Conservation (phyloP, 2,113 vertebrate genomes). For the Myodes glareolus region DNA sequence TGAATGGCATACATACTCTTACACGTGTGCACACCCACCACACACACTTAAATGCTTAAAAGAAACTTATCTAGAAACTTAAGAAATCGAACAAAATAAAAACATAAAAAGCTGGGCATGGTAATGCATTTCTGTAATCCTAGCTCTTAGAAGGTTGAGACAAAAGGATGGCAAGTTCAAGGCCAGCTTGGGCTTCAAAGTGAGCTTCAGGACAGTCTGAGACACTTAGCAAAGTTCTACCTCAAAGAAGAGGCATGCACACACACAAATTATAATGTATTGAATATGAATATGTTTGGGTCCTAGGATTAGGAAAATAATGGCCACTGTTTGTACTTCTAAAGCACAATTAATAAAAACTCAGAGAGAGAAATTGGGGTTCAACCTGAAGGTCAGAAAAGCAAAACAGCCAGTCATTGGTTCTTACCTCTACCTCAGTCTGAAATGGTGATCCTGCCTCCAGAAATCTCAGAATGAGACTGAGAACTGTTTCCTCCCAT, state of each 20-base stretch:
- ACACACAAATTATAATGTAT: background rate
- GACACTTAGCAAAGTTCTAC: background rate
- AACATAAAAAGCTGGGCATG: conserved; percentile 4
- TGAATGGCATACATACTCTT: background rate
- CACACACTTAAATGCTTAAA: background rate
- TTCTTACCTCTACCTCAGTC: too few species aligned
- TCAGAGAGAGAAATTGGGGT: too few species aligned
- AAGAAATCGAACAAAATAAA: conserved; percentile 38
- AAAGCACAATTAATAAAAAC: too few species aligned
- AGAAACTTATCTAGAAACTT: conserved; percentile 27
- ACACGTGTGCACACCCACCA: background rate
- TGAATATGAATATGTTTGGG: background rate
- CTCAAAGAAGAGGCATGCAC: background rate
- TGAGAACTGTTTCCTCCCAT: too few species aligned
- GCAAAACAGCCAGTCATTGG: too few species aligned
- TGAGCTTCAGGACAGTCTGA: background rate
- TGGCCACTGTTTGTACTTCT: background rate
- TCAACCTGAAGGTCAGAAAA: too few species aligned
- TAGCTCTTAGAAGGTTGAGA: background rate
- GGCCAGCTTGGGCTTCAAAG: background rate
- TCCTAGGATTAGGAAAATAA: background rate
- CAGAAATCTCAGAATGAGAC: too few species aligned
- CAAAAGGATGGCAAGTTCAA: background rate
- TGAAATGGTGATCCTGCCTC: too few species aligned
- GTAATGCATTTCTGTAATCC: background rate